Conservation (phyloP, 2,888 invertebrate genomes). For the Lycocerus yunnanus region DNA sequence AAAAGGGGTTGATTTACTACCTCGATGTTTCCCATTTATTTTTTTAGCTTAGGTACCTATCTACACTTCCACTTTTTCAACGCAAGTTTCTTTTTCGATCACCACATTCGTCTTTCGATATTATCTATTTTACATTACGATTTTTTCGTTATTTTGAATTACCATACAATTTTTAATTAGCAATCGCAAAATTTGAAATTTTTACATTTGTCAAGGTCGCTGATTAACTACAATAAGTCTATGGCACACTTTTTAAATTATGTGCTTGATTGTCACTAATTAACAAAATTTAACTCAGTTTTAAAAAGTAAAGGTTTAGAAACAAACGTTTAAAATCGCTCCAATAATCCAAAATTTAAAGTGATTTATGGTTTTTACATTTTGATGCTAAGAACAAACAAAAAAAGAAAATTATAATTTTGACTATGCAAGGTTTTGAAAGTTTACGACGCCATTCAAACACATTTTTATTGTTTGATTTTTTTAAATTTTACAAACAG, state of each 20-base stretch:
- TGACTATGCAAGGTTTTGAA: no score
- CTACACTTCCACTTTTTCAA: background rate
- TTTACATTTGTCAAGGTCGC: background rate
- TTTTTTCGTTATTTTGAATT: no score
- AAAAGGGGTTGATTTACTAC: slow-evolving; percentile 12
- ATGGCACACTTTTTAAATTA: background rate
- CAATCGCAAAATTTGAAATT: background rate
- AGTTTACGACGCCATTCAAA: background rate
- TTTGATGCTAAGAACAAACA: no score
- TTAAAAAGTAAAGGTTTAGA: background rate
- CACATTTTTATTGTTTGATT: background rate
- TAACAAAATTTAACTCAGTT: background rate
- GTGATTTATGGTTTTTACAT: background rate
- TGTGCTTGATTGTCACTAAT: background rate
- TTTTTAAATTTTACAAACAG: background rate
- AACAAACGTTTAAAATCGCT: background rate
- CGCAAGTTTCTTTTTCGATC: background rate
- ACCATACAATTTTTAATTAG: background rate
- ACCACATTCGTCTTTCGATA: no score
- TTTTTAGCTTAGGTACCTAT: background rate
- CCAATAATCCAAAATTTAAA: background rate
- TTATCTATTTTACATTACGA: background rate
- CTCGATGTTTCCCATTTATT: background rate
- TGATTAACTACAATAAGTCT: background rate
- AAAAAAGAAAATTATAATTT: no score